Conservation (phyloP, 1,140 invertebrate species). For the Zaprionus davidi region DNA sequence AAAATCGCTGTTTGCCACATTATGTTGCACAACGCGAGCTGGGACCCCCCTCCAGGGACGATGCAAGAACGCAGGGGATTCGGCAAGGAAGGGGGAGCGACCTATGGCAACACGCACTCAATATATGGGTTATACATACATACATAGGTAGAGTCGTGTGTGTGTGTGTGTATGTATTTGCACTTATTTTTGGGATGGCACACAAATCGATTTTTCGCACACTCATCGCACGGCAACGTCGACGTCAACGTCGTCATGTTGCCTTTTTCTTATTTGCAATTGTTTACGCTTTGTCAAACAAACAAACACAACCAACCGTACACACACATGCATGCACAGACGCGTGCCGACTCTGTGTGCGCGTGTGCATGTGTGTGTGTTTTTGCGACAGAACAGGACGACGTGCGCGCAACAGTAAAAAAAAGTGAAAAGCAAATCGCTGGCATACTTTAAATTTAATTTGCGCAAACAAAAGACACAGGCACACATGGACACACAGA, state of each 20-base stretch:
- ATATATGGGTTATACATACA: conserved; percentile 28
- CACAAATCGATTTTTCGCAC: conserved; percentile 78
- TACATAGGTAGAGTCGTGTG: conserved; percentile 11
- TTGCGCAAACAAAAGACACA: conserved; percentile 61
- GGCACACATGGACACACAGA: conserved; percentile 11
- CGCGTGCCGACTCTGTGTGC: conserved; percentile 11
- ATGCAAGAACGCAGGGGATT: not conserved
- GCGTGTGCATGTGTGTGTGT: conserved; percentile 3
- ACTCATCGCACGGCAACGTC: conserved; percentile 44
- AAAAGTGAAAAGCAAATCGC: conserved; percentile 66
- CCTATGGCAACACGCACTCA: conserved; percentile 25
- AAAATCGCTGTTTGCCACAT: conserved; percentile 67
- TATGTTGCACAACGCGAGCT: conserved; percentile 69
- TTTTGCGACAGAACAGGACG: conserved; percentile 51
- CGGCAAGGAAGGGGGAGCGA: not conserved
- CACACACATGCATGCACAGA: conserved; percentile 16
- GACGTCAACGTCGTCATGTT: conserved; percentile 12
- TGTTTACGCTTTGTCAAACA: conserved; percentile 79
- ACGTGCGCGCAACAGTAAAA: conserved; percentile 71
- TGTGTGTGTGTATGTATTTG: conserved; percentile 51
- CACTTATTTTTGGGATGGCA: conserved; percentile 76
- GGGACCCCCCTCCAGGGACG: not conserved
- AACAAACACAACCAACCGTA: conserved; percentile 29
- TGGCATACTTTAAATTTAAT: conserved; percentile 82
- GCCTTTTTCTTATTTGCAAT: conserved; percentile 74